Evolutionary conservation across 1,140 invertebrate species (phyloP).

Genomic region (Drosophila tropicalis): DNA sequence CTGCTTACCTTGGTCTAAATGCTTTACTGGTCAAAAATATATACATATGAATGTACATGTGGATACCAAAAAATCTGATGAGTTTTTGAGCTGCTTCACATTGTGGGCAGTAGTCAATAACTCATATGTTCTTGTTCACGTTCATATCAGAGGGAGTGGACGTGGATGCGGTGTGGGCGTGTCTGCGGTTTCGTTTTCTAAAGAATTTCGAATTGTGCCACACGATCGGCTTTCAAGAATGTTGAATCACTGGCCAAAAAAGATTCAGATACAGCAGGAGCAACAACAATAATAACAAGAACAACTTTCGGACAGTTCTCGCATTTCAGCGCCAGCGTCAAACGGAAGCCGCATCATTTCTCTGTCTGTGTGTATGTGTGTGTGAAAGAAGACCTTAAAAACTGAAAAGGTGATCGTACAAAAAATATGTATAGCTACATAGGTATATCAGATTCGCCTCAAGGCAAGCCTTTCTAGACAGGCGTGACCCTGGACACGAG

Average conservation of each 20-base stretch:
- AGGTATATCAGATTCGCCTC: slow-evolving; percentile 43
- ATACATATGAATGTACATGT: neutral
- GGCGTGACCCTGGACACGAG: slow-evolving; percentile 41
- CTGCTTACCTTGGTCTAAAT: slow-evolving; percentile 69
- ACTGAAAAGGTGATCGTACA: slow-evolving; percentile 38
- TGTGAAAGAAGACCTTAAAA: slow-evolving; percentile 9
- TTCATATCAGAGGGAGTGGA: slow-evolving; percentile 22
- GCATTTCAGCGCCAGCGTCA: slow-evolving; percentile 72
- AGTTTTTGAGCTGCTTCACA: neutral
- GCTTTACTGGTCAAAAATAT: slow-evolving; percentile 33
- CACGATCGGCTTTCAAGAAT: slow-evolving; percentile 65
- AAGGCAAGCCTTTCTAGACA: slow-evolving; percentile 21
- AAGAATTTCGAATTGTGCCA: slow-evolving; percentile 59
- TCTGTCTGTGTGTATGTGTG: slow-evolving; percentile 22
- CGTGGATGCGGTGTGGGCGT: slow-evolving; percentile 7
- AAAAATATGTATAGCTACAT: neutral
- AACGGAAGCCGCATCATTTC: slow-evolving; percentile 76
- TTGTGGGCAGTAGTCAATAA: slow-evolving; percentile 52
- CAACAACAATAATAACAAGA: neutral
- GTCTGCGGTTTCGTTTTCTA: slow-evolving; percentile 57
- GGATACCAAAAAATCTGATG: slow-evolving; percentile 6
- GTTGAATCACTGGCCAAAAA: slow-evolving; percentile 54
- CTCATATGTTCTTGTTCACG: slow-evolving; percentile 47
- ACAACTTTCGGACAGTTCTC: slow-evolving; percentile 26
- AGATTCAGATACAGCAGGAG: slow-evolving; percentile 28